phyloP scores from a whole-genome alignment of 92 coral and sea anemone genomes.

The Palythoa grandis region DNA sequence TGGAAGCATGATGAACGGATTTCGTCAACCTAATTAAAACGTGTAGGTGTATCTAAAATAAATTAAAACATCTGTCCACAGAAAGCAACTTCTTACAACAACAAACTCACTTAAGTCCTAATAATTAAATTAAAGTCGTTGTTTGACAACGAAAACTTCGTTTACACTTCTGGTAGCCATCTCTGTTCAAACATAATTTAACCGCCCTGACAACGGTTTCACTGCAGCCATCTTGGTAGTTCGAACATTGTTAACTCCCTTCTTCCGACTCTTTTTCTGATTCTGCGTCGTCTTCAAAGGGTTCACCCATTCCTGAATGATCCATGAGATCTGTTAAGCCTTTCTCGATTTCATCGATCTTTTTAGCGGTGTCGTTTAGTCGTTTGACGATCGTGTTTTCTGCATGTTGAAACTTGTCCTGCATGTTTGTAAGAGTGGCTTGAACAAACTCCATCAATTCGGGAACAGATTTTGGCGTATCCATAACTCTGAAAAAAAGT shows the following conservation, averaged over 20 bases:
- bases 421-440: constrained; percentile 87
- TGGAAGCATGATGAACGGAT: background rate
- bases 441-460: constrained; percentile 96
- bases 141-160: constrained; percentile 43
- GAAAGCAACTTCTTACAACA: background rate
- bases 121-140: constrained; percentile 23
- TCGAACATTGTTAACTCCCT: constrained; percentile 59
- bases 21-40: background rate
- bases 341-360: constrained; percentile 91
- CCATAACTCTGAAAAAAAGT: constrained; percentile 40
- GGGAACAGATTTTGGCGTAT: constrained; percentile 84
- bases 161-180: background rate
- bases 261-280: constrained; percentile 76
- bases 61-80: background rate
- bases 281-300: constrained; percentile 86
- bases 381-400: constrained; percentile 91
- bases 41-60: background rate
- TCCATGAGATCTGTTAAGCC: constrained; percentile 95
- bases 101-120: background rate
- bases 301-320: constrained; percentile 98
- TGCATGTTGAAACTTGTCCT: constrained; percentile 89
- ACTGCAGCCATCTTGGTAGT: background rate
- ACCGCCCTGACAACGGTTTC: constrained; percentile 53
- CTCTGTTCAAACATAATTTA: constrained; percentile 34
- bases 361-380: constrained; percentile 86